Evolutionary conservation across 2,888 invertebrate genomes (phyloP), one percentile per base, ranked within the genome.

Genomic region (Mythimna albipuncta): DNA sequence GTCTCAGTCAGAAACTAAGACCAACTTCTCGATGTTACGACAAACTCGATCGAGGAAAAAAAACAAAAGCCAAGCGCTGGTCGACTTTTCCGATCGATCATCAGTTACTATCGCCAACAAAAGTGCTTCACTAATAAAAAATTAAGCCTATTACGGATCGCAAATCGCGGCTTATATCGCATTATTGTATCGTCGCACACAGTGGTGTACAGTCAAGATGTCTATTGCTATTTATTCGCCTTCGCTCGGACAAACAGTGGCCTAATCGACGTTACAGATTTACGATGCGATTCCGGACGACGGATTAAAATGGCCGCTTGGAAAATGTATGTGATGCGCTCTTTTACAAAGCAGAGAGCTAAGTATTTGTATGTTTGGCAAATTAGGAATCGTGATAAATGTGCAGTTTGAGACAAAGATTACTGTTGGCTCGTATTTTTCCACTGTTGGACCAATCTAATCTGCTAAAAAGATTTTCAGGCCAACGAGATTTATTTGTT

Each of bases 151-250:
- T 82, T 75, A 79, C 44, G 47, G 75, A 64, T 83, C 81, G 59
- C 68, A 85, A 83, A 83, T 85, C 81, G 64, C 64, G 44, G 84
- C 75, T 84, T 85, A 84, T 76, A 64, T 72, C 81, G 75, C 84
- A 74, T 81, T 84, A 80, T 71, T 78, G 72, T 74, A 76, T 74
- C 62, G 73, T 70, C 69, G 70, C 77, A 81, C 55, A 68, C 64
- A 79, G 6, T 50, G 55, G 11, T 32, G 73, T 54, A 79, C 65
- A 81, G 83, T 79, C 64, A 79, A 85, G 74, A 81, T 89, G 87
- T 90, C 90, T 89, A 91, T 91, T 89, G 91, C 91, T 90, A 93
- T 93, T 93, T 92, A 92, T 84, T 92, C 89, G 86, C 87, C 88
- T 89, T 81, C 80, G 72, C 62, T 73, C 84, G 83, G 81, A 88